Conservation (phyloP, 2,888 invertebrate species). For the Ariolimax columbianus region DNA sequence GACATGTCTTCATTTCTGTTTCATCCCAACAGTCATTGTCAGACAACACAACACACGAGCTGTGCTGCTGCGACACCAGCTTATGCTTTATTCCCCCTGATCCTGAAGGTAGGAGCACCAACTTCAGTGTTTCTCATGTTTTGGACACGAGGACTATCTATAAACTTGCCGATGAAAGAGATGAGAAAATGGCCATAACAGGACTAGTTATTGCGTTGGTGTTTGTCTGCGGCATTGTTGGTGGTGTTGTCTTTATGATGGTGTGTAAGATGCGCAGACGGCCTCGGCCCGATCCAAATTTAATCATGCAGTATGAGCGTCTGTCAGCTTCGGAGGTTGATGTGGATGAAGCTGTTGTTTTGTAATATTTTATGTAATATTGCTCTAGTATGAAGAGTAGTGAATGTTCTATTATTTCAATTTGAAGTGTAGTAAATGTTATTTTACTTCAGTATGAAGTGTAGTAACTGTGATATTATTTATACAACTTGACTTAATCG, state of each 20-base stretch:
- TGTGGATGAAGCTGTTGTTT: constrained; percentile 38
- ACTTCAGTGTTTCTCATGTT: background rate
- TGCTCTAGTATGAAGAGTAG: background rate
- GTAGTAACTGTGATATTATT: no score
- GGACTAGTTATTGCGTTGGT: constrained; percentile 41
- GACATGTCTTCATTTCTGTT: background rate
- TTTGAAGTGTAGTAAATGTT: background rate
- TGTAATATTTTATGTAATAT: constrained; percentile 17
- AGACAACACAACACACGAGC: constrained; percentile 47
- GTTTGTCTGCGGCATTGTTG: constrained; percentile 35
- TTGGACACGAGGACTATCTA: background rate
- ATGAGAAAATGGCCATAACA: constrained; percentile 36
- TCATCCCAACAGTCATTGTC: constrained; percentile 23
- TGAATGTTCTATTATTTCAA: no score
- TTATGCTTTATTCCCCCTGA: constrained; percentile 49
- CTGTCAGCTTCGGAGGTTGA: constrained; percentile 46
- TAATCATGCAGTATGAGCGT: constrained; percentile 51
- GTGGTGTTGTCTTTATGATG: constrained; percentile 24
- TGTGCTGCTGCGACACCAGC: constrained; percentile 56
- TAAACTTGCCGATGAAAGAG: background rate
- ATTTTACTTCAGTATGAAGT: background rate
- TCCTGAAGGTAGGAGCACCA: background rate
- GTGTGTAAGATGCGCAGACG: constrained; percentile 28
- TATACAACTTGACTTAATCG: no score
- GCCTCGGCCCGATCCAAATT: constrained; percentile 43